Evolutionary conservation across 2,797 vertebrate genomes (phyloP), one percentile per base, ranked within the genome.

Genomic region (Propithecus deckenii): DNA sequence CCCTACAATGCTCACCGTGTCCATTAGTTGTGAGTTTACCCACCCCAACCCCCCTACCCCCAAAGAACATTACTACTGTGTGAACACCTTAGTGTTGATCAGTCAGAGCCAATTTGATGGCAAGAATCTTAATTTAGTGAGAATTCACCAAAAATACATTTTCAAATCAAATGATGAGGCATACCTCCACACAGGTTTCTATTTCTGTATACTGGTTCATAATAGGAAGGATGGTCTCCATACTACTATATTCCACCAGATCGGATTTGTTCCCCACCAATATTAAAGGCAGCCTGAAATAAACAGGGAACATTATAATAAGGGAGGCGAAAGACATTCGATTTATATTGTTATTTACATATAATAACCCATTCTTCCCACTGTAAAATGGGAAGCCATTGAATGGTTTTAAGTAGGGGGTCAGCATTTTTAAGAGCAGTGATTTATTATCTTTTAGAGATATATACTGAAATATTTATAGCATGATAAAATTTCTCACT

Each of bases 161-260:
- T 92, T 55, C 55, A 94, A 86, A 89, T 50, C 43, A 69, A 94
- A 92, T 35, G 32, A 86, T 23, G n/a, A 94, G 28, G 61, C 99
- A 96, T 98, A 99, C 99, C 99, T 99, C 99, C 71, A 99, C 99
- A 97, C 99, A 99, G 0, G 99, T 99, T 99, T 99, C 99, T 96
- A 99, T 99, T 98, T 99, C 99, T 55, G 99, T 99, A 96, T 99
- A 99, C 97, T 99, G 99, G 98, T 99, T 99, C 99, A 99, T 99
- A 95, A 99, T 99, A 94, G 99, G 99, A 97, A 99, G 99, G 86
- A 99, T 99, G 89, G 99, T 99, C 98, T 99, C 99, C 99, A 99
- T 99, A 98, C 99, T 99, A 98, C 99, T 99, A 96, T 99, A 99
- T 46, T 99, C 99, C 98, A 99, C 99, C 95, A 99, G 98, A 98